Base-by-base conservation (phyloP, 2,113 vertebrate species). In the Entosphenus tridentatus region DNA sequence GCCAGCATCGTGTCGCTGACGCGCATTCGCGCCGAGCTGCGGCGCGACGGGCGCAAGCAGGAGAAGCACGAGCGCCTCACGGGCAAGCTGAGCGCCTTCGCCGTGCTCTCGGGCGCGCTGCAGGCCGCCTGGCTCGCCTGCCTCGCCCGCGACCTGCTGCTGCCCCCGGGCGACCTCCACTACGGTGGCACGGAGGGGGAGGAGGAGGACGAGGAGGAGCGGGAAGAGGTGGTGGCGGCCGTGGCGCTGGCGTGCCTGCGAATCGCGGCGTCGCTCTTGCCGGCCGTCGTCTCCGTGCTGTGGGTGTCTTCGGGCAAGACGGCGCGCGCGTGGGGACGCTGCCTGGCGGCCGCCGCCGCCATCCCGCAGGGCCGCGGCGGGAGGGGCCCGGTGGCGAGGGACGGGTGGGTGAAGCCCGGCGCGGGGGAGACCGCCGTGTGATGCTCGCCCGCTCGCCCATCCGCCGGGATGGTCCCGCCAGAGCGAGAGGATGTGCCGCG, bases 221-320 rank as follows among this genome's bases (percentile, higher is more conserved):
- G 39, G 39, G 39, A 39, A 1, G 39, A 39, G 39, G 39, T 7
- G 39, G 39, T 39, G 39, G 39, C 39, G 39, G 39, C 39, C 18
- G 87, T 88, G 78, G 89, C 87, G 0, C 87, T 95, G 14, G 91
- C 96, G 76, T 95, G 95, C 90, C 82, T 98, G 12, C 87, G 90
- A 73, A 95, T 96, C 72, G 93, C 96, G 74, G 95, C 96, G 90
- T 92, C 88, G 39, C 79, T 95, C 73, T 79, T 98, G 10, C 90
- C 96, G 72, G 93, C 91, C 74, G 95, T 98, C 77, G 96, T 91
- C 0, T 96, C 91, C 2, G 88, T 91, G 73, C 96, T 98, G 93
- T 98, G 93, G 93, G 92, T 98, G 77, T 98, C 91, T 90, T 98
- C 93, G 1, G 93, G 89, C 69, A 98, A 98, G 76, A 98, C 93